phyloP scores from a whole-genome alignment of 2,888 invertebrate species.

The Opisthograptis luteolata region DNA sequence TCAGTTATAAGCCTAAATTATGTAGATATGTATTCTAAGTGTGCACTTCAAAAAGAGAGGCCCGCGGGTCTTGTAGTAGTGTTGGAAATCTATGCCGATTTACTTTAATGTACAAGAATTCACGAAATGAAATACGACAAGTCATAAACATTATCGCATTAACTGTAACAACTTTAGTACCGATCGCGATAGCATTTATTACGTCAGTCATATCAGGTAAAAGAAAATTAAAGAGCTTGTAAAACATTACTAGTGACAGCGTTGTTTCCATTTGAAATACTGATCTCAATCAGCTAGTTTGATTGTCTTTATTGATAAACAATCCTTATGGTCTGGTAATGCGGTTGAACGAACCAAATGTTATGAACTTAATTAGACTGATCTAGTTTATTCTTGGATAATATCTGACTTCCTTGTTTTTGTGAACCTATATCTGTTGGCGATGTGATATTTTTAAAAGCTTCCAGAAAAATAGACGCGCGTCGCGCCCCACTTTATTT shows the following conservation, averaged over 20 bases:
- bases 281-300: constrained; percentile 22
- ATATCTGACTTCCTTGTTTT: constrained; percentile 21
- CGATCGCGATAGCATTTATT: constrained; percentile 20
- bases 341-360: constrained; percentile 26
- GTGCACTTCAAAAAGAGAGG: too few species aligned
- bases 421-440: constrained; percentile 7
- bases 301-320: constrained; percentile 18
- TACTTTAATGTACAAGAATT: too few species aligned
- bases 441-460: constrained; percentile 2
- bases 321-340: constrained; percentile 21
- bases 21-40: too few species aligned
- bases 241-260: constrained; percentile 5
- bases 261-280: constrained; percentile 12
- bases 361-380: constrained; percentile 15
- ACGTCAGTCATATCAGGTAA: constrained; percentile 19
- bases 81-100: not conserved
- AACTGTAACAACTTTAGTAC: constrained; percentile 6
- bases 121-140: not conserved
- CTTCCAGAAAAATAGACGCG: constrained; percentile 6
- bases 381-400: constrained; percentile 22
- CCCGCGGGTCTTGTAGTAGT: too few species aligned
- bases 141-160: constrained; percentile 23
- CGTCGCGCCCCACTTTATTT: constrained; percentile 2
- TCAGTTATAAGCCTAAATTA: too few species aligned
- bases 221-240: not conserved